phyloP scores from a whole-genome alignment of 2,888 invertebrate species.

The Synergus laeviventris region DNA sequence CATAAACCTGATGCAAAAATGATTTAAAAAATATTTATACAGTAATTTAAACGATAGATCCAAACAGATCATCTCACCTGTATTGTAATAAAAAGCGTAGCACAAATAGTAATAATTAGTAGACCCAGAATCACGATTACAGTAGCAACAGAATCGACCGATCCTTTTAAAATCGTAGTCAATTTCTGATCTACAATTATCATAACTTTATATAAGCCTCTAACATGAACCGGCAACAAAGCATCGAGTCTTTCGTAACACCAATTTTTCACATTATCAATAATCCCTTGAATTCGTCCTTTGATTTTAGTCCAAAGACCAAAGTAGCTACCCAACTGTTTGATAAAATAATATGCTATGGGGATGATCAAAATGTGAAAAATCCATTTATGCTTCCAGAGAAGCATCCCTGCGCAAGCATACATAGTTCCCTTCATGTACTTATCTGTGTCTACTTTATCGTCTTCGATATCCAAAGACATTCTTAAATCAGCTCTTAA shows the following conservation, averaged over 20 bases:
- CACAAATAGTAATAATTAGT: conserved; percentile 86
- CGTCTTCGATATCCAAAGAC: conserved; percentile 66
- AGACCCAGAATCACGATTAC: conserved; percentile 91
- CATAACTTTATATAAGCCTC: conserved; percentile 85
- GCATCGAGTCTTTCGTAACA: conserved; percentile 82
- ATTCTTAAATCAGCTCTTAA: conserved; percentile 66
- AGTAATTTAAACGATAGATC: neutral
- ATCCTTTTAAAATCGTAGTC: conserved; percentile 82
- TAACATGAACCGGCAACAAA: conserved; percentile 85
- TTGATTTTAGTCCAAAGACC: conserved; percentile 75
- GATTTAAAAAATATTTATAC: conserved; percentile 18
- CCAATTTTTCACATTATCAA: conserved; percentile 78
- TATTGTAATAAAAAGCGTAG: conserved; percentile 88
- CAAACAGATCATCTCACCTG: conserved; percentile 79
- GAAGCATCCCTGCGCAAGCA: conserved; percentile 88
- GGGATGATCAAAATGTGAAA: conserved; percentile 87
- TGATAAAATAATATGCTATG: conserved; percentile 83
- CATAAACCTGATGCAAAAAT: conserved; percentile 85
- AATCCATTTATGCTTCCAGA: conserved; percentile 92
- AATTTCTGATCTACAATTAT: conserved; percentile 81
- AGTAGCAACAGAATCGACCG: conserved; percentile 91
- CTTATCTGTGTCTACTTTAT: conserved; percentile 68
- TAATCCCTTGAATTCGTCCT: conserved; percentile 72
- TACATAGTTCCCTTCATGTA: conserved; percentile 89
- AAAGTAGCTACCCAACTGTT: conserved; percentile 75